A percentile compares a stretch with the other conserved stretches of the same genome.
Conservation (phyloP, 2,797 vertebrate genomes). For the Stomatorhinus walkeri region DNA sequence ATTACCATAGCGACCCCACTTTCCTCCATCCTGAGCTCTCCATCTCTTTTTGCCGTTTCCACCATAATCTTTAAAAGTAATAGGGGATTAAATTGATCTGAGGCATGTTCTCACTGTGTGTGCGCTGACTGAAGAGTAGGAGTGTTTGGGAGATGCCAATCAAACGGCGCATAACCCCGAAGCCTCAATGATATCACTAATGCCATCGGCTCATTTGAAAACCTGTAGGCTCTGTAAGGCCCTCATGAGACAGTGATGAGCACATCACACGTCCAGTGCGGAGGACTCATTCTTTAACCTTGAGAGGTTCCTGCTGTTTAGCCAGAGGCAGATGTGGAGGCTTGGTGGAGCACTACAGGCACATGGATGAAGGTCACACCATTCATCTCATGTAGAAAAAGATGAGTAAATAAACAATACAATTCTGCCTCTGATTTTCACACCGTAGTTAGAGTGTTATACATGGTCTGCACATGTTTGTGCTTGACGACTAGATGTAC, state of each 20-base stretch:
- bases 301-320: background rate
- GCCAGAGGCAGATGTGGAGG: background rate
- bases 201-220: constrained; percentile 1
- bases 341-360: background rate
- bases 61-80: constrained; percentile 1
- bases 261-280: background rate
- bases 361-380: background rate
- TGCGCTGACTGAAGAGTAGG: background rate
- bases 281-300: background rate
- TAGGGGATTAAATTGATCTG: background rate
- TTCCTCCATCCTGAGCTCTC: constrained; percentile 7
- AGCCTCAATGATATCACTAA: background rate
- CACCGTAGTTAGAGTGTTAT: background rate
- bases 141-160: background rate
- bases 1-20: constrained; percentile 26
- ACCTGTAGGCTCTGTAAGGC: background rate
- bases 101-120: background rate
- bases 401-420: background rate
- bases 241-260: background rate
- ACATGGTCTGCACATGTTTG: background rate
- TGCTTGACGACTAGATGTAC: background rate
- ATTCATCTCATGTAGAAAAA: background rate
- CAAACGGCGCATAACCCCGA: background rate
- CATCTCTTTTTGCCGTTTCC: constrained; percentile 19
- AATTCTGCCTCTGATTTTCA: background rate